Conservation (phyloP, 2,797 vertebrate genomes). For the Otolemur crassicaudatus region DNA sequence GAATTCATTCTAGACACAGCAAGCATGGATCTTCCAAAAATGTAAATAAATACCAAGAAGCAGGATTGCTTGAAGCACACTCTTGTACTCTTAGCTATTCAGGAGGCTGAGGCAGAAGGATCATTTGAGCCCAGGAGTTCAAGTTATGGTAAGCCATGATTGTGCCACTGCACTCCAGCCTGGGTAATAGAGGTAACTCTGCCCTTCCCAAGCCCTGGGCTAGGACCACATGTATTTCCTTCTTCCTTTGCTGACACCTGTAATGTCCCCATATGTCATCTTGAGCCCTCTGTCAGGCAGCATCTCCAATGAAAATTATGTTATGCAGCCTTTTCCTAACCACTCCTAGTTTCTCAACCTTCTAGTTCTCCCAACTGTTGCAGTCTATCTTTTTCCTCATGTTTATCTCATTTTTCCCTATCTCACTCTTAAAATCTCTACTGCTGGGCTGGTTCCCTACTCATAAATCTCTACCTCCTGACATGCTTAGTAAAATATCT, state of each 20-base stretch:
- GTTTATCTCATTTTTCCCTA: not conserved
- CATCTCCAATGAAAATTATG: not conserved
- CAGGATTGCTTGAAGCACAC: not conserved
- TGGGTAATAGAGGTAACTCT: not conserved
- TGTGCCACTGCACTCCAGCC: too few species aligned
- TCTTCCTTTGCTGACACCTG: not conserved
- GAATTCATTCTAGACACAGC: not conserved
- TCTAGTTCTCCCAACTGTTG: not conserved
- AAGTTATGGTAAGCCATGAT: too few species aligned
- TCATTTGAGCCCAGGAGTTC: not conserved
- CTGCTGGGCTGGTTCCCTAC: not conserved
- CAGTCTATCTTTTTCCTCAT: not conserved
- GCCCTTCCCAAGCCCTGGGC: not conserved
- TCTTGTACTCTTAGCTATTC: not conserved
- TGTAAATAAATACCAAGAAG: not conserved
- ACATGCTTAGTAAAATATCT: not conserved
- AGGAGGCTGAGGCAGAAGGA: not conserved
- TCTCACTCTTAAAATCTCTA: not conserved
- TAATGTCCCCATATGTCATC: not conserved
- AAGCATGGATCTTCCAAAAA: not conserved
- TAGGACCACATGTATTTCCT: not conserved
- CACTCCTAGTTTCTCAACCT: not conserved
- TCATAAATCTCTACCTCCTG: not conserved
- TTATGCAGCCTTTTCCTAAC: not conserved
- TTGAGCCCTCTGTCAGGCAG: not conserved